Percentiles rank a stretch among this genome's conserved stretches.
Evolutionary conservation across 2,888 invertebrate genomes (phyloP).

Genomic region (Pseudolycoriella hygida): DNA sequence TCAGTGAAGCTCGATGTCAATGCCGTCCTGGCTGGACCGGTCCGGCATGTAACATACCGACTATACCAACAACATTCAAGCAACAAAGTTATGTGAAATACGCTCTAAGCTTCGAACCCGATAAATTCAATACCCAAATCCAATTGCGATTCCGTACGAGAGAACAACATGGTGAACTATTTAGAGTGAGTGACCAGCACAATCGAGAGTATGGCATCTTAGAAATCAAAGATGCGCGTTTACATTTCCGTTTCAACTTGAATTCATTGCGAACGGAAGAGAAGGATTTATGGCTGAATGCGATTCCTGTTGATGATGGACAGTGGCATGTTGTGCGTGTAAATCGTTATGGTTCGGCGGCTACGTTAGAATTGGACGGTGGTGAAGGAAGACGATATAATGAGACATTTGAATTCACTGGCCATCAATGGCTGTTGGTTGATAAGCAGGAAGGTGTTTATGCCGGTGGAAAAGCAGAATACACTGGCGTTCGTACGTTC

Average conservation of each 20-base stretch:
- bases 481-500: slow-evolving; percentile 82
- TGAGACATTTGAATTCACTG: slow-evolving; percentile 77
- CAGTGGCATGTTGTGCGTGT: slow-evolving; percentile 93
- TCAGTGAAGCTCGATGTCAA: slow-evolving; percentile 76
- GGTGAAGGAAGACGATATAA: slow-evolving; percentile 89
- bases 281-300: slow-evolving; percentile 74
- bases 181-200: slow-evolving; percentile 85
- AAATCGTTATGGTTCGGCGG: slow-evolving; percentile 80
- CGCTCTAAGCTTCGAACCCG: slow-evolving; percentile 84
- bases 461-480: slow-evolving; percentile 89
- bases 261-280: slow-evolving; percentile 84
- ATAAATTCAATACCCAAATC: slow-evolving; percentile 80
- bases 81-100: slow-evolving; percentile 94
- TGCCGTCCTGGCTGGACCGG: slow-evolving; percentile 95
- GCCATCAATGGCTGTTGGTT: slow-evolving; percentile 82
- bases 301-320: slow-evolving; percentile 83
- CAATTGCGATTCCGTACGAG: slow-evolving; percentile 87
- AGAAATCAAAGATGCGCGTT: slow-evolving; percentile 73
- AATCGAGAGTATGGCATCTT: slow-evolving; percentile 87
- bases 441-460: slow-evolving; percentile 91
- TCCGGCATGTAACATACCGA: slow-evolving; percentile 67
- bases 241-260: slow-evolving; percentile 84
- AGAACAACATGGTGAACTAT: slow-evolving; percentile 83
- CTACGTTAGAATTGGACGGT: slow-evolving; percentile 81
- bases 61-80: slow-evolving; percentile 81